Evolutionary conservation across 2,113 vertebrate species (phyloP).

Genomic region (Etia nguti): DNA sequence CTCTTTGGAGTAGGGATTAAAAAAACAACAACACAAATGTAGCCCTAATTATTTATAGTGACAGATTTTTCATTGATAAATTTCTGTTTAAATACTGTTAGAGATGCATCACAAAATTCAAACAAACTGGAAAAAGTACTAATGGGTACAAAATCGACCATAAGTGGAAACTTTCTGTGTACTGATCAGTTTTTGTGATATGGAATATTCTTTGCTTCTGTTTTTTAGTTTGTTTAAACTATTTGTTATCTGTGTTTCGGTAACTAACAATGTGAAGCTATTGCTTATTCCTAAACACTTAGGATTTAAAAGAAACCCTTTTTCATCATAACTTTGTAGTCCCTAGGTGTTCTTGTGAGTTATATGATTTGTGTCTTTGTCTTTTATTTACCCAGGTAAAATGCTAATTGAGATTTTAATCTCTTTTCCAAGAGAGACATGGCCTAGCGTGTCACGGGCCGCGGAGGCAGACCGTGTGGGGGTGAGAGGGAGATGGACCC

Average conservation of each 20-base stretch:
- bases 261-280: neutral
- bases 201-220: neutral
- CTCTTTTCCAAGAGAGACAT: neutral
- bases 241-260: neutral
- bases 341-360: neutral
- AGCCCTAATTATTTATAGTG: neutral
- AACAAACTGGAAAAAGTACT: neutral
- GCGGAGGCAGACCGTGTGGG: too few species aligned
- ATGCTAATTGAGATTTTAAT: neutral
- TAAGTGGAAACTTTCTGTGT: neutral
- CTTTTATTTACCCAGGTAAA: neutral
- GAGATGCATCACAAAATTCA: neutral
- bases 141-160: neutral
- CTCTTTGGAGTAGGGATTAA: neutral
- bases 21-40: neutral
- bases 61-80: neutral
- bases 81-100: neutral
- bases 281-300: neutral
- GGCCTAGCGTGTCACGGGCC: too few species aligned
- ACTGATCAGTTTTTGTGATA: neutral
- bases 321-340: neutral
- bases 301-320: neutral
- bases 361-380: neutral
- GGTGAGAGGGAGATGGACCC: too few species aligned
- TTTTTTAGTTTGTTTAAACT: neutral